Conservation (phyloP, 2,888 invertebrate genomes). For the Clistopyga incitator region DNA sequence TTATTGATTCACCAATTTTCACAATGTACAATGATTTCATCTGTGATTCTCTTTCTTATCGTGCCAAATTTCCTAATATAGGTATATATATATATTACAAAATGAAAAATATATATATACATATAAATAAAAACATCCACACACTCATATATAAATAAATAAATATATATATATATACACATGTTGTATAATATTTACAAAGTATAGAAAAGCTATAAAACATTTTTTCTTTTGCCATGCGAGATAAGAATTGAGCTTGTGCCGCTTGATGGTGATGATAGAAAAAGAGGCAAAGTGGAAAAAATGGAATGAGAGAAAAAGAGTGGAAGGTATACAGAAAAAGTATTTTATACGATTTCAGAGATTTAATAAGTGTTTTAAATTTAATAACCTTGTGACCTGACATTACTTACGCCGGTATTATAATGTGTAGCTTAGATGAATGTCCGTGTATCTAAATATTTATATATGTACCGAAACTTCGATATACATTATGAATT, state of each 20-base stretch:
- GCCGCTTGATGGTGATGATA: constrained; percentile 30
- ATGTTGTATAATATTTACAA: constrained; percentile 77
- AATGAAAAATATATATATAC: constrained; percentile 28
- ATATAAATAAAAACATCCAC: constrained; percentile 42
- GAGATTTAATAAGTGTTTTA: constrained; percentile 74
- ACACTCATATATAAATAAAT: constrained; percentile 43
- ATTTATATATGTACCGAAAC: constrained; percentile 66
- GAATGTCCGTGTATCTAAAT: constrained; percentile 72
- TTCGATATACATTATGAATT: constrained; percentile 68
- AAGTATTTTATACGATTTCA: constrained; percentile 68
- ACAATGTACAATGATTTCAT: constrained; percentile 82
- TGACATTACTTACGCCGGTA: constrained; percentile 69
- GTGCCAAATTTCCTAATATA: constrained; percentile 82
- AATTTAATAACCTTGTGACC: constrained; percentile 75
- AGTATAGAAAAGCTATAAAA: constrained; percentile 64
- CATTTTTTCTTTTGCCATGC: constrained; percentile 65
- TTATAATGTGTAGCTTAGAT: constrained; percentile 62
- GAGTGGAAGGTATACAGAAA: constrained; percentile 58
- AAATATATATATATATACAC: constrained; percentile 66
- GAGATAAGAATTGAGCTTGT: constrained; percentile 55
- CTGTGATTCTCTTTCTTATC: constrained; percentile 83
- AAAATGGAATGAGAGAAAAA: constrained; percentile 30
- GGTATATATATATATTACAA: constrained; percentile 52
- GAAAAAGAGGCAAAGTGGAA: constrained; percentile 21
- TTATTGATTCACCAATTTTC: constrained; percentile 73